Conservation (phyloP, 2,113 vertebrate genomes). For the Podarcis raffonei region DNA sequence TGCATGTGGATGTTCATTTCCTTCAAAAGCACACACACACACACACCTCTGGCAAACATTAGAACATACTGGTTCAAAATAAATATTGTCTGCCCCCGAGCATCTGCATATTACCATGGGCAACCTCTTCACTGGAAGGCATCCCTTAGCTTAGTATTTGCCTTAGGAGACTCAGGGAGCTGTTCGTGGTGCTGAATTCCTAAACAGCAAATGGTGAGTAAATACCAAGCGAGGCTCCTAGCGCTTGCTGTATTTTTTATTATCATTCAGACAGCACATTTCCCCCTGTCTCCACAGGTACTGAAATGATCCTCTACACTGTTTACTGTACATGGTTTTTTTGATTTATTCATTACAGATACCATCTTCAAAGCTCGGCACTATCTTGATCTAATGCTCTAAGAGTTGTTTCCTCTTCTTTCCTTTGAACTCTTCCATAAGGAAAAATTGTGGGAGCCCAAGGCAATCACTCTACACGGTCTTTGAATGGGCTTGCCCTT, state of each 20-base stretch:
- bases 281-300: constrained; percentile 1
- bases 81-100: not conserved
- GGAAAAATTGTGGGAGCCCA: constrained; percentile 32
- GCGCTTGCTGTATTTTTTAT: constrained; percentile 1
- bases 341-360: constrained; percentile 34
- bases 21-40: accelerated
- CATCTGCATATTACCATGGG: not conserved
- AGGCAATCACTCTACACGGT: constrained; percentile 47
- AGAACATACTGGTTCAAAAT: accelerated
- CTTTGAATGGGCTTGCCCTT: constrained; percentile 58
- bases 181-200: not conserved
- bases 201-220: not conserved
- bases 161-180: not conserved
- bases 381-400: not conserved
- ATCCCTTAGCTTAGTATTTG: not conserved
- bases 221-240: not conserved
- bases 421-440: constrained; percentile 50
- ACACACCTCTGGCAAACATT: accelerated
- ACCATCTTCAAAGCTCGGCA: constrained; percentile 21
- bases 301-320: not conserved
- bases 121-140: not conserved
- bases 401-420: constrained; percentile 27
- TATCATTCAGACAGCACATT: not conserved
- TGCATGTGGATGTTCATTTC: not conserved
- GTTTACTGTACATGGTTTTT: constrained; percentile 22